Percentiles rank a stretch among this genome's conserved stretches.
phyloP scores from a whole-genome alignment of 2,888 invertebrate genomes.

The Lithophane leautieri region DNA sequence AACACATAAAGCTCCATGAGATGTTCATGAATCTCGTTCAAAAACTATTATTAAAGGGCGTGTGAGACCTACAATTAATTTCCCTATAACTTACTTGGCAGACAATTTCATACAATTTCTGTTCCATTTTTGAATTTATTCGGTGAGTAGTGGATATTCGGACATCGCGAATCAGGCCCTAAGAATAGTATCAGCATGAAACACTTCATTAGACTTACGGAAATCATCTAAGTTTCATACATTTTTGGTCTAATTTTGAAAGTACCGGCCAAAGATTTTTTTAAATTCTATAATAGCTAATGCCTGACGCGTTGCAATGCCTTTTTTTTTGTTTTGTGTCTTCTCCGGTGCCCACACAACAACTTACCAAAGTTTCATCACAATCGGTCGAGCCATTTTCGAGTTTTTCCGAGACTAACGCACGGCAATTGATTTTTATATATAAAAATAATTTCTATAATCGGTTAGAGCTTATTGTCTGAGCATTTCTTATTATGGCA shows the following conservation, averaged over 20 bases:
- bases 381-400: too few relatives aligned
- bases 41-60: neutral
- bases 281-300: too few relatives aligned
- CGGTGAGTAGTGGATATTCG: constrained; percentile 1
- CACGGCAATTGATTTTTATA: too few relatives aligned
- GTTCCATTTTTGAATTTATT: constrained; percentile 20
- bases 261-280: too few relatives aligned
- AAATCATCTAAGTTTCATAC: neutral
- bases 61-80: neutral
- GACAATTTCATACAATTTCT: constrained; percentile 7
- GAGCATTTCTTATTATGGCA: too few relatives aligned
- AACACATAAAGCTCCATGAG: neutral
- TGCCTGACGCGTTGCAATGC: too few relatives aligned
- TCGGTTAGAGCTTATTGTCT: too few relatives aligned
- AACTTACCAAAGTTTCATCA: too few relatives aligned
- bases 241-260: neutral
- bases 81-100: constrained; percentile 26
- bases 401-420: too few relatives aligned
- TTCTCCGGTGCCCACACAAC: too few relatives aligned
- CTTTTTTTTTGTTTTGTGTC: too few relatives aligned
- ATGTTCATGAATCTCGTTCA: neutral
- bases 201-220: neutral
- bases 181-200: constrained; percentile 19
- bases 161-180: constrained; percentile 27
- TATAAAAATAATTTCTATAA: too few relatives aligned